These are phyloP conservation scores for Drosophila formosana DNA, from an alignment of 2,888 invertebrate species.

Conservation along the genomic window DNA sequence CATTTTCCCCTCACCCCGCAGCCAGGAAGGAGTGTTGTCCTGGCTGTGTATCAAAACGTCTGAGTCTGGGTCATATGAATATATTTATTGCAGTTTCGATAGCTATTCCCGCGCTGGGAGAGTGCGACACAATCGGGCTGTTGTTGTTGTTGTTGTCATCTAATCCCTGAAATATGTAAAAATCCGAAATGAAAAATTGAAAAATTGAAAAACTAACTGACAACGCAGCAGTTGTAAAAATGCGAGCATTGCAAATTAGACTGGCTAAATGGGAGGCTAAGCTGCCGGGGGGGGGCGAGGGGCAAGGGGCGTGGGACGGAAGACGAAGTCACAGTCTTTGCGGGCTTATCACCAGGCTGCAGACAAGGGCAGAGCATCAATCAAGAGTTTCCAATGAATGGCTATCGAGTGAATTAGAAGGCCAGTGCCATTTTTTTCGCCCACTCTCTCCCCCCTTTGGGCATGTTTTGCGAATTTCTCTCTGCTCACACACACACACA, in stretches of 20 bases:
- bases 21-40: neutral
- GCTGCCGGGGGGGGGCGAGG: slow-evolving; percentile 1
- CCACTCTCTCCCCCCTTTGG: slow-evolving; percentile 24
- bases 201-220: slow-evolving; percentile 68
- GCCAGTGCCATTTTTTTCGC: slow-evolving; percentile 68
- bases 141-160: slow-evolving; percentile 32
- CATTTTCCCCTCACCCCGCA: neutral
- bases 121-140: neutral
- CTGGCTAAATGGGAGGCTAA: slow-evolving; percentile 2
- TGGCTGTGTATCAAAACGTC: slow-evolving; percentile 5
- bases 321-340: slow-evolving; percentile 35
- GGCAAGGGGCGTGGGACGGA: neutral
- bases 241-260: slow-evolving; percentile 27
- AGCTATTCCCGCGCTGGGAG: slow-evolving; percentile 6
- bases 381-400: slow-evolving; percentile 83
- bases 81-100: slow-evolving; percentile 62
- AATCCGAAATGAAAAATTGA: slow-evolving; percentile 73
- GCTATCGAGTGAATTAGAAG: slow-evolving; percentile 80
- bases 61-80: slow-evolving; percentile 40
- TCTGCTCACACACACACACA: slow-evolving; percentile 9
- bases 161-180: slow-evolving; percentile 74
- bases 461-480: slow-evolving; percentile 40
- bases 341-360: slow-evolving; percentile 78
- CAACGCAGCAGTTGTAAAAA: slow-evolving; percentile 69
- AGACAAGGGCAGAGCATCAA: slow-evolving; percentile 81